phyloP scores from a whole-genome alignment of 2,113 vertebrate species.

The Gallinago media region DNA sequence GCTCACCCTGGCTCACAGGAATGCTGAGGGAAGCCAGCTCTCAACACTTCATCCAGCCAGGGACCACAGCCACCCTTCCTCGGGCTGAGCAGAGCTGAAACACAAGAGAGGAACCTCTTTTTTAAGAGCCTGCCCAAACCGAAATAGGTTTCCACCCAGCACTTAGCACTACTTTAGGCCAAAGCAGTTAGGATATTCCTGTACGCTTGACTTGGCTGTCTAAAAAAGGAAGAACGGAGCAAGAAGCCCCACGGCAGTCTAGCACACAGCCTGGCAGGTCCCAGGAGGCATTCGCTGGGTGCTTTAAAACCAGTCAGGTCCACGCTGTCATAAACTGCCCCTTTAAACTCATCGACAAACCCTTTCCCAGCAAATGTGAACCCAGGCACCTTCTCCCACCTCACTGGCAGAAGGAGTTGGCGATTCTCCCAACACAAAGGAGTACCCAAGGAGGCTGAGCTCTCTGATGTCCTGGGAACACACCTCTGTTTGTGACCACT shows the following conservation, averaged over 20 bases:
- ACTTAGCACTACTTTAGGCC: conserved; percentile 32
- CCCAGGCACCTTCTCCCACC: neutral
- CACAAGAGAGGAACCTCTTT: neutral
- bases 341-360: neutral
- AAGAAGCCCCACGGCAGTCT: neutral
- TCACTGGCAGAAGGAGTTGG: rapidly evolving
- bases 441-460: neutral
- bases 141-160: conserved; percentile 44
- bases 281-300: neutral
- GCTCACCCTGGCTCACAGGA: neutral
- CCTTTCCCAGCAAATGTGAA: neutral
- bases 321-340: neutral
- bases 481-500: neutral
- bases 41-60: neutral
- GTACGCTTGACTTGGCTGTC: neutral
- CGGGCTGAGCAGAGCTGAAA: neutral
- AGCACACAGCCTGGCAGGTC: neutral
- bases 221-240: neutral
- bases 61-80: conserved; percentile 1
- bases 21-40: neutral
- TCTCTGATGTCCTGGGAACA: conserved; percentile 10
- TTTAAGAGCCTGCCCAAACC: neutral
- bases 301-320: neutral
- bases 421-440: rapidly evolving
- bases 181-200: conserved; percentile 7